Base-by-base conservation (phyloP, 2,888 invertebrate species). In the Drosophila emarginata region DNA sequence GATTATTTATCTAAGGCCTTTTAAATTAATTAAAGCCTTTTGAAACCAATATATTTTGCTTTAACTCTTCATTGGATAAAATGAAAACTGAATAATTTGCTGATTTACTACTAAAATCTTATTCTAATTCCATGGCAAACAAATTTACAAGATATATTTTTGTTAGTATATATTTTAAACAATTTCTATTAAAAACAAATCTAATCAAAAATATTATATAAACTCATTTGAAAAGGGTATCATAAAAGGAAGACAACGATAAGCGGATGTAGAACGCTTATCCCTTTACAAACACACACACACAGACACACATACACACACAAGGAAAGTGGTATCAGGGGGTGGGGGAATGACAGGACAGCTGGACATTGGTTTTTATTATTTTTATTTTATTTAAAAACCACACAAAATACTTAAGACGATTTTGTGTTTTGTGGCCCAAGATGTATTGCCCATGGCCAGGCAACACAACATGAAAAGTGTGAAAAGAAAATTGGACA, bases 401-500 rank as follows among this genome's bases (percentile, higher is more conserved):
- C 83, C 80, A 88, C 84, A 88, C 80, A 80, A 88, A 86, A 88
- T 86, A 86, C 86, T 86, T 86, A 86, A 86, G 86, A 88, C 87
- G 86, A 88, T 86, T 86, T 86, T 84, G 79, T 87, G 81, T 83
- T 87, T 84, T 84, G 87, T 86, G 81, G 84, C 81, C 77, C 85
- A 83, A 83, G 87, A 83, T 77, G 82, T 87, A 83, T 83, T 77
- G 87, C 82, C 82, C 81, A 75, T 80, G 82, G 87, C 85, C 61
- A 67, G 64, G 73, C 77, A 73, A 45, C 62, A 58, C 58, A 58
- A 18, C 54, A 21, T 28, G 56, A 72, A 77, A 78, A 84, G 84
- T 87, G 82, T 86, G 75, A 78, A 84, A 87, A 78, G 79, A 80
- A 86, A 77, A 50, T 18, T 52, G 56, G 64, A 50, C 28, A 63